Base-by-base conservation (phyloP, 2,888 invertebrate species). In the Spilarctia lutea region DNA sequence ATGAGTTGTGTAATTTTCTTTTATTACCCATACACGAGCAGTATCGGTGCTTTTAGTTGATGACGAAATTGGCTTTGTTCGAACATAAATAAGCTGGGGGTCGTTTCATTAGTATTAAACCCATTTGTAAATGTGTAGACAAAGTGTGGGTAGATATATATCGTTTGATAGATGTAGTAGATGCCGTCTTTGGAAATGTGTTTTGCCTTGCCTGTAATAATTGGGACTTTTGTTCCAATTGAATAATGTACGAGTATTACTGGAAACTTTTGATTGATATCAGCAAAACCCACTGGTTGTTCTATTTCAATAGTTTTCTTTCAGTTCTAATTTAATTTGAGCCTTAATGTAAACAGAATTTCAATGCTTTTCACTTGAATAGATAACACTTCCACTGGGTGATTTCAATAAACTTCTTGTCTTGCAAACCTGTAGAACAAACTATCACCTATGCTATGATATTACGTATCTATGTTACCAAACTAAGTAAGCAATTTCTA, bases 1-100 rank as follows among this genome's bases (percentile, higher is more conserved):
- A 79, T 82, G 79, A 85, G 85, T 87, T 84, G 74, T 79, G 84
- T 87, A 87, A 87, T 87, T 85, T 85, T 81, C 81, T 85, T 86
- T 88, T 88, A 86, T 89, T 83, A 80, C 87, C 80, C 81, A 81
- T 83, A 84, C 73, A 84, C 79, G 79, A 85, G 83, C 81, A 84
- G 79, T 79, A 84, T 86, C 82, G 83, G 81, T 81, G 86, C 85
- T 83, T 87, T 86, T 85, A 87, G 84, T 82, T 82, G 85, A 86
- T 87, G 85, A 83, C 80, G 78, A 81, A 84, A 85, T 87, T 82
- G 84, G 80, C 83, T 86, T 83, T 80, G 82, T 87, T 83, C 79
- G 84, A 81, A 83, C 85, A 79, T 83, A 83, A 82, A 87, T 84
- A 82, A 80, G 83, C 72, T 78, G 75, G 71, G 52, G 77, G 71